These are phyloP conservation scores for Casuarius casuarius DNA, from an alignment of 2,113 vertebrate species.

Conservation along the genomic window DNA sequence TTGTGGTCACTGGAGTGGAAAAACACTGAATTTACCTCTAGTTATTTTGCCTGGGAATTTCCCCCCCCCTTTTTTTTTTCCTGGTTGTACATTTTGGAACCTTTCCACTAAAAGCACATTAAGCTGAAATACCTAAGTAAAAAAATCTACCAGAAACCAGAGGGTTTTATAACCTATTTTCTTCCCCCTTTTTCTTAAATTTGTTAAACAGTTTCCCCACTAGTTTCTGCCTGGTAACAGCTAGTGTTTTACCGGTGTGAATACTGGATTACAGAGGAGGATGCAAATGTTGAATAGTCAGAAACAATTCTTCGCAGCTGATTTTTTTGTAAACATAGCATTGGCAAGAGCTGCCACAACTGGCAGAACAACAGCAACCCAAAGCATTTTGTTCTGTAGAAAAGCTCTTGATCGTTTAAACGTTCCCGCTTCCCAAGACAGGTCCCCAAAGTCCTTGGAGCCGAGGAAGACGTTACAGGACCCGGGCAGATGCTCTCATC, in stretches of 20 bases:
- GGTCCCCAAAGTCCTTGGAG: background rate
- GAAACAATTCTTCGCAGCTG: background rate
- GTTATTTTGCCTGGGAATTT: conserved; percentile 74
- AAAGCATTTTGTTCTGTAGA: background rate
- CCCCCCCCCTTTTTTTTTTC: background rate
- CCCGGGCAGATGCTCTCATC: background rate
- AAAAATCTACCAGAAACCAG: conserved; percentile 36
- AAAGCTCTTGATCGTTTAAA: background rate
- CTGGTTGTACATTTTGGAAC: conserved; percentile 75
- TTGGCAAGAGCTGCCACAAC: background rate
- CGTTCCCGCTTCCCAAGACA: background rate
- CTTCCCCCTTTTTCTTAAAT: background rate
- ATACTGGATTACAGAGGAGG: background rate
- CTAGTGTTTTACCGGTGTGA: rapidly evolving
- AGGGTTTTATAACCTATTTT: background rate
- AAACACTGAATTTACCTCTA: conserved; percentile 86
- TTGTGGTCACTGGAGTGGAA: conserved; percentile 83
- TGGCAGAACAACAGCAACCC: background rate
- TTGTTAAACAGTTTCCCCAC: background rate
- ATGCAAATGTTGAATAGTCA: background rate
- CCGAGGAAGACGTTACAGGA: background rate
- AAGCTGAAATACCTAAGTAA: conserved; percentile 47
- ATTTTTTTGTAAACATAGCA: background rate
- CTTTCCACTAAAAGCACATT: conserved; percentile 72
- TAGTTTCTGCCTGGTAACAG: background rate